Percentiles rank a stretch among this genome's conserved stretches.
phyloP scores from a whole-genome alignment of 2,888 invertebrate species.

The Drosophila atripex region DNA sequence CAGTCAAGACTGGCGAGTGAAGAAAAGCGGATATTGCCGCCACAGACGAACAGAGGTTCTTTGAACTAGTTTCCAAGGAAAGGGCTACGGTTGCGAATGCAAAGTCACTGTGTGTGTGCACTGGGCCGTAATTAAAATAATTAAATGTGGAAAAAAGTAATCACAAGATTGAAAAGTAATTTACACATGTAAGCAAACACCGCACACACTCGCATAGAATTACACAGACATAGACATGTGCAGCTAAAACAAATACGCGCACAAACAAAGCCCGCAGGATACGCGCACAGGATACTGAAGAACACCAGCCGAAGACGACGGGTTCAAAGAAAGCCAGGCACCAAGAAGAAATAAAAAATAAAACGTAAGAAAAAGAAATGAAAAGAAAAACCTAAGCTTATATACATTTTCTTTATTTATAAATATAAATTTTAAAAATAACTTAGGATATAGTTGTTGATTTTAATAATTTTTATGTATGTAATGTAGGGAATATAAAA shows the following conservation, averaged over 20 bases:
- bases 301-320: slow-evolving; percentile 26
- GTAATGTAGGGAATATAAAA: neutral
- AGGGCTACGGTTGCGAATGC: slow-evolving; percentile 10
- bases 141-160: slow-evolving; percentile 79
- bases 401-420: neutral
- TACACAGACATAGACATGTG: slow-evolving; percentile 18
- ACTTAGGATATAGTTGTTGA: neutral
- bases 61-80: slow-evolving; percentile 18
- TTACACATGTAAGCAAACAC: slow-evolving; percentile 79
- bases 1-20: neutral
- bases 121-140: slow-evolving; percentile 81
- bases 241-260: slow-evolving; percentile 63
- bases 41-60: slow-evolving; percentile 5
- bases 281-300: slow-evolving; percentile 36
- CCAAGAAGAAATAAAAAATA: neutral
- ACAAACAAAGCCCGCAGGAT: slow-evolving; percentile 77
- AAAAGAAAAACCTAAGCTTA: neutral
- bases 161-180: slow-evolving; percentile 79
- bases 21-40: neutral
- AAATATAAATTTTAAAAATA: neutral
- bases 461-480: neutral
- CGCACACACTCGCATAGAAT: slow-evolving; percentile 23
- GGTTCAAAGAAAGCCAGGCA: slow-evolving; percentile 53
- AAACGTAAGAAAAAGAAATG: slow-evolving; percentile 8
- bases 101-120: slow-evolving; percentile 48